Conservation (phyloP, 2,888 invertebrate genomes). For the Phyto melanocephala region DNA sequence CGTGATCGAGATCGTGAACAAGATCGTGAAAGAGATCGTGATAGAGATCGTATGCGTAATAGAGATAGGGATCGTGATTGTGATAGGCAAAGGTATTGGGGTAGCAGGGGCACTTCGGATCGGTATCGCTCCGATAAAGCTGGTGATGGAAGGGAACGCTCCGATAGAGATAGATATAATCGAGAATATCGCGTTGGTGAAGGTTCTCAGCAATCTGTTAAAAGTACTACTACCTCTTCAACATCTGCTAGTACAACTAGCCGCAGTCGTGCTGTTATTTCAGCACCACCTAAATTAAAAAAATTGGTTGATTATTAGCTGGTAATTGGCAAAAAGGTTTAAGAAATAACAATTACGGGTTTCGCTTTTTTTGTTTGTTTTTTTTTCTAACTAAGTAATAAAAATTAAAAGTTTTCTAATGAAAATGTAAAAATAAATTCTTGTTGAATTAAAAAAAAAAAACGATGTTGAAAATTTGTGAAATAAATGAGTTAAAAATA, state of each 20-base stretch:
- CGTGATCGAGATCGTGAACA: constrained; percentile 53
- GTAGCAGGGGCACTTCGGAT: constrained; percentile 38
- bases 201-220: constrained; percentile 34
- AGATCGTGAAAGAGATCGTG: constrained; percentile 64
- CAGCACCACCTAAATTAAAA: constrained; percentile 77
- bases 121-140: constrained; percentile 59
- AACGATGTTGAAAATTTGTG: no score
- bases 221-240: constrained; percentile 35
- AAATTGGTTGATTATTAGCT: constrained; percentile 75
- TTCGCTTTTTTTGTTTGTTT: background rate
- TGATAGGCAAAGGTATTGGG: constrained; percentile 57
- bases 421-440: constrained; percentile 4
- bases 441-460: constrained; percentile 54
- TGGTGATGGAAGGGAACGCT: constrained; percentile 60
- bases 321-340: background rate
- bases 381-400: constrained; percentile 23
- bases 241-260: constrained; percentile 58
- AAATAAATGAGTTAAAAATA: no score
- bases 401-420: background rate
- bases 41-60: constrained; percentile 60
- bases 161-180: constrained; percentile 57
- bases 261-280: constrained; percentile 76
- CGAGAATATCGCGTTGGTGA: constrained; percentile 55
- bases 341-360: background rate
- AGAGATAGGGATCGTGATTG: constrained; percentile 63